Base-by-base conservation (phyloP, 2,888 invertebrate genomes). In the Thecophora atra region DNA sequence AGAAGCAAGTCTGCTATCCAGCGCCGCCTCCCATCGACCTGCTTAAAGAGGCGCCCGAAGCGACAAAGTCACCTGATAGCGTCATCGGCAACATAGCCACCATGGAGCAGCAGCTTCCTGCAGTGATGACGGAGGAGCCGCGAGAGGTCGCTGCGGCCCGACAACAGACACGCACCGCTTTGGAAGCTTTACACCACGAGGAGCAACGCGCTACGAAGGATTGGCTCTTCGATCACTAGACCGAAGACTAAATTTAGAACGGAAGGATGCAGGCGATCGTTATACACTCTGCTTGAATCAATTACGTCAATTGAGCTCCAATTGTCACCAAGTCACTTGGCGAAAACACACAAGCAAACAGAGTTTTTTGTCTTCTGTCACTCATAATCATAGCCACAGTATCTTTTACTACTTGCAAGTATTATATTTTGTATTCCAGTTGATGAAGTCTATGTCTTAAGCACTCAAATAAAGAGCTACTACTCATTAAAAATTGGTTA, bases 21-120 rank as follows among this genome's bases (percentile, higher is more conserved):
- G 70, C 70, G 4, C 30, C 51, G n/a, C 58, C 67, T n/a, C 30
- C 60, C 15, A n/a, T 44, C 44, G n/a, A 37, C 26, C 44, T 6
- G 47, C n/a, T 8, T 8, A n/a, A 21, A 15, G 37, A 68, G 21
- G n/a, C 6, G 47, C 17, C 11, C 6, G 52, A 52, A 21, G 6
- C 24, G 30, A 70, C 70, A 13, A 62, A 62, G 15, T 62, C 70
- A 62, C 70, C 70, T 1, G 70, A 70, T 3, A 70, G 70, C 26
- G 70, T 70, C 8, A 70, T 70, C 30, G 70, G 70, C 30, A 70
- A 70, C 26, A 70, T 70, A 52, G 7, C 52, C n/a, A 30, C 3
- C 15, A 15, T 11, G 13, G 70, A 63, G 37, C 52, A 30, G 19
- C 21, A 42, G 1, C 30, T 7, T 19, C 3, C 58, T 28, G 28